Evolutionary conservation across 2,888 invertebrate species (phyloP), one percentile per base, ranked within the genome.

Genomic region (Aphodius granarius): DNA sequence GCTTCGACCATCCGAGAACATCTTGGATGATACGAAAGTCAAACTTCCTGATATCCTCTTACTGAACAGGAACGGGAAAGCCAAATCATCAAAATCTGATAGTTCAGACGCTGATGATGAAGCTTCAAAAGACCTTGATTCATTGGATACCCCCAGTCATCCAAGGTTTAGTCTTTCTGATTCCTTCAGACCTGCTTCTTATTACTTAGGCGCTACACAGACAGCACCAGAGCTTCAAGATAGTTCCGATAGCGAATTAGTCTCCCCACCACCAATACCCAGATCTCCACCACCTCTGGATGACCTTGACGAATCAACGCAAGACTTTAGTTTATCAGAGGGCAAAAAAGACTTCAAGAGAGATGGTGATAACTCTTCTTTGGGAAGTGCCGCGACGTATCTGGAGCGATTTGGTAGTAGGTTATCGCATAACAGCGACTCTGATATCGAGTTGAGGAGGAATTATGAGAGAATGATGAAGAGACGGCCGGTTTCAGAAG

Each of bases 141-240:
- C 90, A 0, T 88, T 91, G 65, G 91, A 92, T 77, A 88, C 91
- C 63, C 92, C 94, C 1, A 89, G 93, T 66, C 93, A 94, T 81
- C 91, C 92, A 0, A 89, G 96, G 80, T 95, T 96, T 84, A 96
- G 95, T 86, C 89, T 96, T 75, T 96, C 95, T 0, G 96, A 96
- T 84, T 95, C 94, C 0, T 96, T 96, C 84, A 89, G 96, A 73
- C 96, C 96, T 0, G 96, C 96, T 0, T 96, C 96, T 0, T 96
- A 96, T 84, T 96, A 96, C 85, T 86, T 96, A 66, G 93, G 93
- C 20, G 91, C 92, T 0, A 94, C 92, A 82, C 91, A 91, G 81
- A 89, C 90, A 75, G 87, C 90, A 23, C 89, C 91, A 15, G 93
- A 94, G 81, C 89, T 92, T 79, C 93, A 92, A 75, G 94, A 95